Base-by-base conservation (phyloP, 2,888 invertebrate species). In the Neoitamus cyanurus region DNA sequence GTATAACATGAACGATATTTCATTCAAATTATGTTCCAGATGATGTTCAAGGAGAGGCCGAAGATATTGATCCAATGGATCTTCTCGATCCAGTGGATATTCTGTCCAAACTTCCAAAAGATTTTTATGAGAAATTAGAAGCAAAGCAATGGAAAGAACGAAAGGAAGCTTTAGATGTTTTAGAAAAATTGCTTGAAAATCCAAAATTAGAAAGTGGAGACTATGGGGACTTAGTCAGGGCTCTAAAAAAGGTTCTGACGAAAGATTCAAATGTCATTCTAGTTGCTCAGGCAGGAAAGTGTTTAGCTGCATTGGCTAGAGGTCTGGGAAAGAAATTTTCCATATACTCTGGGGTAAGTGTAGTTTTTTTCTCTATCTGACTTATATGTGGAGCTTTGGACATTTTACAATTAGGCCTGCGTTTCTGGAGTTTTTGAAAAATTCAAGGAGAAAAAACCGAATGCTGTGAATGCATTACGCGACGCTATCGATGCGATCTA, bases 61-160 rank as follows among this genome's bases (percentile, higher is more conserved):
- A 92, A 11, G 95, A 95, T 85, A 92, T 98, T 82, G 99, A 99
- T 92, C 96, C 98, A 0, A 97, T 95, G 90, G 99, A 99, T 84
- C 92, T 98, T 0, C 91, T 98, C 36, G 96, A 97, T 88, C 96
- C 99, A 0, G 97, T 98, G 73, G 98, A 99, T 89, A 97, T 99
- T 87, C 90, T 99, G 0, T 95, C 97, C 0, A 97, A 97, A 90
- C 91, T 99, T 42, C 98, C 99, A 0, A 97, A 97, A 92, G 98
- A 99, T 91, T 99, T 99, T 91, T 98, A 95, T 89, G 98, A 98
- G 3, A 97, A 98, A 90, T 90, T 97, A 3, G 98, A 99, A 88
- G 97, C 97, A 0, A 98, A 97, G 91, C 99, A 98, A 89, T 99
- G 98, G 99, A 97, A 97, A 89, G 97, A 99, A 84, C 93, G 99